Conservation (phyloP, 2,797 vertebrate species). For the Semaprochilodus insignis region DNA sequence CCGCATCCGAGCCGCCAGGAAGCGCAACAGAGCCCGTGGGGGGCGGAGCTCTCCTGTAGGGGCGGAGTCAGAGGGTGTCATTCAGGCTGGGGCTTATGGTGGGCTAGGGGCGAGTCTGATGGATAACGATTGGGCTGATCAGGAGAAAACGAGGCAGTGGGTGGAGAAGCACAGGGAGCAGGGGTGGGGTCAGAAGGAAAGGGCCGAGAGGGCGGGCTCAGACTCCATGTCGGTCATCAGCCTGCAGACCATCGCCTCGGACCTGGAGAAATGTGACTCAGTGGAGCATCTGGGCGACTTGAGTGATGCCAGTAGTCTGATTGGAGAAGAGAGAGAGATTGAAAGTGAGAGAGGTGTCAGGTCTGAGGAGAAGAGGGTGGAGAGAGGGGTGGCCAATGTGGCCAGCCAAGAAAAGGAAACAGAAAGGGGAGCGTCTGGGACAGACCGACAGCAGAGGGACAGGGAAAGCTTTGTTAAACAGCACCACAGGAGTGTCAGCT, state of each 20-base stretch:
- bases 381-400: conserved; percentile 71
- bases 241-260: conserved; percentile 88
- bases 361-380: conserved; percentile 36
- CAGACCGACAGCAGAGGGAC: conserved; percentile 64
- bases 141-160: conserved; percentile 78
- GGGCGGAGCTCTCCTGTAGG: conserved; percentile 85
- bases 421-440: conserved; percentile 45
- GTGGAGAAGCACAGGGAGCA: conserved; percentile 74
- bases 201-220: conserved; percentile 72
- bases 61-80: conserved; percentile 77
- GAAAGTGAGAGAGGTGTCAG: conserved; percentile 51
- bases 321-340: conserved; percentile 64
- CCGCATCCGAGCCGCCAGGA: conserved; percentile 56
- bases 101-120: conserved; percentile 63
- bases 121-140: conserved; percentile 69
- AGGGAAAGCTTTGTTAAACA: conserved; percentile 72
- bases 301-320: conserved; percentile 81
- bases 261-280: conserved; percentile 90
- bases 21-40: conserved; percentile 54
- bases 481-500: conserved; percentile 78
- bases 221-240: conserved; percentile 87
- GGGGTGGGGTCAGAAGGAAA: conserved; percentile 75
- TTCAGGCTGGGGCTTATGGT: conserved; percentile 58
- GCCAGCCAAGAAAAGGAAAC: conserved; percentile 38
- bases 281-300: conserved; percentile 86